Evolutionary conservation across 2,888 invertebrate species (phyloP), one percentile per base, ranked within the genome.

Genomic region (Ormia ochracea): DNA sequence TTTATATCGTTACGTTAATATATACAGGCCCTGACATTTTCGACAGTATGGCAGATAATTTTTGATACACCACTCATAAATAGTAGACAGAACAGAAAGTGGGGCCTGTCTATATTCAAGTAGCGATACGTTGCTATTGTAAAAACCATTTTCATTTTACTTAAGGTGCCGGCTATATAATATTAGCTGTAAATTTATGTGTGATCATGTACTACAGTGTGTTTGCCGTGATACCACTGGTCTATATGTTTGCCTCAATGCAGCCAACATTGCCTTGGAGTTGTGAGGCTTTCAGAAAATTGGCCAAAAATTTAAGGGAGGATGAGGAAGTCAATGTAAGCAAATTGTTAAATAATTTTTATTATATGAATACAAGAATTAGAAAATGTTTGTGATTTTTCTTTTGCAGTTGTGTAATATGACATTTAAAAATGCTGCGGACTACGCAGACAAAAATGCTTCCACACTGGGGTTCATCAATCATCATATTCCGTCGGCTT

Each of bases 151-250:
- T 14, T 23, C 6, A 65, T 21, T 28, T 21, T n/a, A 3, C n/a
- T 48, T 17, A 87, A 96, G 96, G 97, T 63, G 95, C 96, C 41
- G 97, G 97, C 2, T 96, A 95, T 86, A 95, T 96, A 0, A 94
- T 94, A 5, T 91, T 95, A 2, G 90, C 94, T 33, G 91, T 96
- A 82, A 96, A 96, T 82, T 90, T 95, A 78, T 93, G 96, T 89
- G 92, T 94, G 65, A 93, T 94, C 68, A 92, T 92, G 76, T 97
- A 96, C 89, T 96, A 96, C 89, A 94, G 95, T 81, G 93, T 96
- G 1, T 94, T 97, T 70, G 93, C 96, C 85, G 92, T 96, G 0
- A 95, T 96, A 90, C 96, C 96, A 0, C 86, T 97, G 50, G 91
- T 94, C 75, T 97, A 95, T 89, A 91, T 97, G 61, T 91, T 92